Conservation (phyloP, 2,888 invertebrate species). For the Tricholauxania praeusta region DNA sequence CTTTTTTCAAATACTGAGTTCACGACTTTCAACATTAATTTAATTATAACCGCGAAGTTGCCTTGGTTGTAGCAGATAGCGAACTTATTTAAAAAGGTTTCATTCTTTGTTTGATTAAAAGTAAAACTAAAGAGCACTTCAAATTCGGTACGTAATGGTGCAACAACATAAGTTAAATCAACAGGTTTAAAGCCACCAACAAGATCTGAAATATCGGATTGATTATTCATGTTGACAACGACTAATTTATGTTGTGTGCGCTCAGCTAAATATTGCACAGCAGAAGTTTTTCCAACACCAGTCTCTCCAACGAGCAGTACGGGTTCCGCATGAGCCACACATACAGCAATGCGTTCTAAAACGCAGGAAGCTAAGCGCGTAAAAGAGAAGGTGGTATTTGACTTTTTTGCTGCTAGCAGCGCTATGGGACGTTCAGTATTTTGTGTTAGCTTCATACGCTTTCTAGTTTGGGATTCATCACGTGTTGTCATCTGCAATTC, state of each 20-base stretch:
- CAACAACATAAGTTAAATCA: slow-evolving; percentile 84
- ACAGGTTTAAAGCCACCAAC: slow-evolving; percentile 98
- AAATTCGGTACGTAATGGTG: slow-evolving; percentile 86
- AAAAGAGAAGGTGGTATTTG: slow-evolving; percentile 77
- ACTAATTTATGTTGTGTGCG: slow-evolving; percentile 86
- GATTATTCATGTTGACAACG: slow-evolving; percentile 99
- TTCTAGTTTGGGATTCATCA: slow-evolving; percentile 47
- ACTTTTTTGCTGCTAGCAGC: slow-evolving; percentile 56
- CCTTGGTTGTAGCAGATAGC: slow-evolving; percentile 80
- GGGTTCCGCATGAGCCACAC: slow-evolving; percentile 86
- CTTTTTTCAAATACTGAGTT: slow-evolving; percentile 57
- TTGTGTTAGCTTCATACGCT: slow-evolving; percentile 57
- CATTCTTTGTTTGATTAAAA: slow-evolving; percentile 82
- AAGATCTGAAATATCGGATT: slow-evolving; percentile 96
- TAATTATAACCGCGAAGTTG: slow-evolving; percentile 79
- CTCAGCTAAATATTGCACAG: slow-evolving; percentile 90
- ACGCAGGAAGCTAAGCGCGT: slow-evolving; percentile 85
- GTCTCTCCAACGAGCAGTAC: slow-evolving; percentile 97
- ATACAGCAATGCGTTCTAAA: slow-evolving; percentile 89
- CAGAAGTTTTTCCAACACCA: slow-evolving; percentile 97
- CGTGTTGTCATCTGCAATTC: slow-evolving; percentile 32
- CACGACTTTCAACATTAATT: slow-evolving; percentile 80
- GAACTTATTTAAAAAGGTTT: slow-evolving; percentile 84
- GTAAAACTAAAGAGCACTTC: slow-evolving; percentile 84
- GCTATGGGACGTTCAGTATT: slow-evolving; percentile 11